Base-by-base conservation (phyloP, 2,797 vertebrate species). In the Sebastes jordani region DNA sequence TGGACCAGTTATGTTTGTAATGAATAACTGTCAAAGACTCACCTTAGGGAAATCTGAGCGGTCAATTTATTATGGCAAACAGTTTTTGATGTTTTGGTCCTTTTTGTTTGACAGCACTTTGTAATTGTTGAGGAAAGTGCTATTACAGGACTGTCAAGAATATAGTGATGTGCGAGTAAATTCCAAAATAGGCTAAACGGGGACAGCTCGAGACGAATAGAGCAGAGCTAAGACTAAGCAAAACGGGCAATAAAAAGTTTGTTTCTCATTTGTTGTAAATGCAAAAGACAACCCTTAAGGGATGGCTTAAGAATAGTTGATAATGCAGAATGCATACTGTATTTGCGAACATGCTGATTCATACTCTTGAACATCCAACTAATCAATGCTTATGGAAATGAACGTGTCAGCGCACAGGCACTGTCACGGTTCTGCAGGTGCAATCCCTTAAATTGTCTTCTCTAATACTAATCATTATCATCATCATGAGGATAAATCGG, bases 21-120 rank as follows among this genome's bases (percentile, higher is more conserved):
- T 84, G 38, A 87, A 86, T 67, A 65, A 69, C 64, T 75, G 62
- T 85, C 76, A 82, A 59, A 49, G 11, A 49, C 25, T 29, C 30
- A 68, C 76, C 74, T 55, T 16, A 29, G 76, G 82, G 64, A 78
- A 81, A 77, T 74, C 55, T 58, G 7, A 20, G 11, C 10, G 6
- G 49, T 84, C 23, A 14, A 22, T 85, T 81, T 76, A 60, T 71
- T 61, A 60, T 16, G 38, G 74, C 58, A 71, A 80, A 63, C 32
- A 7, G 2, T 63, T 72, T 73, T 59, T 67, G 62, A 78, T 30
- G 11, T 30, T 69, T 80, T 77, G 36, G 16, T 74, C 10, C 25
- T 68, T 80, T 23, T 65, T 36, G 65, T 85, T 74, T 68, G 72
- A 68, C 64, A 78, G 34, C 20, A 60, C 61, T 30, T 64, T 66